These are phyloP conservation scores for Hypotaenidia okinawae DNA, from an alignment of 2,797 vertebrate species.

Conservation along the genomic window DNA sequence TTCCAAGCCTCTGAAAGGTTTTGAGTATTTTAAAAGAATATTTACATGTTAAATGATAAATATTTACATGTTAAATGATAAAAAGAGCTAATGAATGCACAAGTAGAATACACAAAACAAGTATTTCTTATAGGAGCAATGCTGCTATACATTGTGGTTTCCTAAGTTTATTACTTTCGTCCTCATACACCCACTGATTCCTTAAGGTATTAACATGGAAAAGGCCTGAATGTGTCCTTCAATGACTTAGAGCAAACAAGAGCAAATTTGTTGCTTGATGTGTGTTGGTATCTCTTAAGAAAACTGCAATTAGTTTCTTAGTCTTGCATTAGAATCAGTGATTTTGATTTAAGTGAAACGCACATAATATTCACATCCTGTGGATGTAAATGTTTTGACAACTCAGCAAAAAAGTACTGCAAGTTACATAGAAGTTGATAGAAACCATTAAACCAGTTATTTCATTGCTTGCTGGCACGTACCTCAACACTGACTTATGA, in stretches of 20 bases:
- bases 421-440: neutral
- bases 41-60: neutral
- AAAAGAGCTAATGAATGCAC: neutral
- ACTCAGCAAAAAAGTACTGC: neutral
- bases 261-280: neutral
- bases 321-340: neutral
- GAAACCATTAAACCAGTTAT: neutral
- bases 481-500: neutral
- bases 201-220: neutral
- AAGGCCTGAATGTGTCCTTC: neutral
- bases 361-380: neutral
- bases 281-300: neutral
- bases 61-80: neutral
- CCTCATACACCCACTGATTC: neutral
- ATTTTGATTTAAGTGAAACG: conserved; percentile 23
- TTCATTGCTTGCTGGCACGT: conserved; percentile 13
- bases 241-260: neutral
- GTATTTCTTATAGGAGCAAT: neutral
- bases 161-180: neutral
- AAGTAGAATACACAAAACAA: neutral
- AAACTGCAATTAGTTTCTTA: conserved; percentile 23
- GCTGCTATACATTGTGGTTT: neutral
- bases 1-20: neutral
- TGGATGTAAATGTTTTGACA: conserved; percentile 25
- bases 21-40: neutral